Evolutionary conservation across 1,140 invertebrate species (phyloP), one percentile per base, ranked within the genome.

Genomic region (Brevipalpus yothersi): DNA sequence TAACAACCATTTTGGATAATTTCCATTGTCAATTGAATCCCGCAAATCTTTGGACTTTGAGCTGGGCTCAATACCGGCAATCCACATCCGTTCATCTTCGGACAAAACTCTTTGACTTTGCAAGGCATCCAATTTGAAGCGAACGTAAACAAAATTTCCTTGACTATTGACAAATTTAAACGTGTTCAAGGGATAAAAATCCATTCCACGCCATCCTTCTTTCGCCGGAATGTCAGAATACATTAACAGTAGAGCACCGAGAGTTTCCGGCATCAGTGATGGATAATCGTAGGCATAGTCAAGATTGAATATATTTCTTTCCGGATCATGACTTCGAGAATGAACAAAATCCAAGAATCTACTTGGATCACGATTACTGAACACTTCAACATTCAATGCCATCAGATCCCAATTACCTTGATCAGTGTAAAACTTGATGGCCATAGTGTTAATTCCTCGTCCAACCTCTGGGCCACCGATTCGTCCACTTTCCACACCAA

Each of bases 281-380:
- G 92, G 75, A 69, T 95, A 96, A 69, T 96, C 92, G 89, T 90
- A 95, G 67, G 92, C 87, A 83, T 87, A 87, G 66, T 93, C 86
- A 4, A 83, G 72, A 73, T 90, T 86, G 76, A 89, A 91, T 39
- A 91, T 72, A 71, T 95, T 85, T 17, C 91, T 95, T 10, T 78
- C 80, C n/a, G 91, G 91, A 72, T 96, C 95, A 64, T 90, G 77
- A 70, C 95, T 95, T 71, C 94, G 90, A 0, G 86, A 87, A 66
- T 90, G 86, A 64, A 91, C 86, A 65, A 92, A 91, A 66, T 81
- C 83, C 7, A 86, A 84, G 73, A 95, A 94, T 15, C 92, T 73
- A 19, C 91, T 77, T 0, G 91, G 84, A 72, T 96, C 91, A 41
- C 89, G 79, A 63, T 94, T 82, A 70, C 95, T 95, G 75, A 96